Base-by-base conservation (phyloP, 64 coral and sea anemone genomes). In the Exaiptasia diaphana region DNA sequence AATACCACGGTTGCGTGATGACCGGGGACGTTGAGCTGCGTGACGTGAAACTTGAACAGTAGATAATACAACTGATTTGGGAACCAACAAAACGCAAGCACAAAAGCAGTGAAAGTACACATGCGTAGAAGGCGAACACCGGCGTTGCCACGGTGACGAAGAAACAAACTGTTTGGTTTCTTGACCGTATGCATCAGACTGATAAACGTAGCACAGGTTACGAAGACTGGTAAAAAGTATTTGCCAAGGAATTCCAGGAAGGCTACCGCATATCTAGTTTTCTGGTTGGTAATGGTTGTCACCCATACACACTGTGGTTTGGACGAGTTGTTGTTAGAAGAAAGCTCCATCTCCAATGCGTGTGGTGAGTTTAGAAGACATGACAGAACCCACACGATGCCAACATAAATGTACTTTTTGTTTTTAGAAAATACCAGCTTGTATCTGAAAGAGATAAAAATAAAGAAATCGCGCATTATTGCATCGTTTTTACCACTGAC, bases 331-430 rank as follows among this genome's bases (percentile, higher is more conserved):
- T n/a, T n/a, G 20, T 61, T 63, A 25, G 45, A 74, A 0, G 33
- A 69, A 40, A 64, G 39, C 45, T 74, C 74, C 40, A 94, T 94
- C 74, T 94, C 91, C 2, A 94, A 36, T 29, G 85, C 56, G 67
- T 94, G 91, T 6, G 91, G 91, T 41, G 80, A 71, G 74, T 94
- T 94, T 3, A 94, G 55, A 5, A 94, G 72, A 54, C 86, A 60
- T 0, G 91, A 89, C 21, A 83, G 24, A 8, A 49, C 4, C 91
- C 91, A 94, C 15, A 94, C 57, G 26, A 68, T 37, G 12, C 37
- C 31, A 21, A 89, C 91, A 59, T 83, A 79, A 4, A 85, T 45
- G 13, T 77, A 75, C 5, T 87, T 77, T 14, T 84, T 78, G 13
- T 44, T 58, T 45, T 61, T 85, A 8, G 91, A 83, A 38, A 82